A percentile compares a stretch with the other conserved stretches of the same genome.
Conservation (phyloP, 2,888 invertebrate species). For the Mayetiola destructor region DNA sequence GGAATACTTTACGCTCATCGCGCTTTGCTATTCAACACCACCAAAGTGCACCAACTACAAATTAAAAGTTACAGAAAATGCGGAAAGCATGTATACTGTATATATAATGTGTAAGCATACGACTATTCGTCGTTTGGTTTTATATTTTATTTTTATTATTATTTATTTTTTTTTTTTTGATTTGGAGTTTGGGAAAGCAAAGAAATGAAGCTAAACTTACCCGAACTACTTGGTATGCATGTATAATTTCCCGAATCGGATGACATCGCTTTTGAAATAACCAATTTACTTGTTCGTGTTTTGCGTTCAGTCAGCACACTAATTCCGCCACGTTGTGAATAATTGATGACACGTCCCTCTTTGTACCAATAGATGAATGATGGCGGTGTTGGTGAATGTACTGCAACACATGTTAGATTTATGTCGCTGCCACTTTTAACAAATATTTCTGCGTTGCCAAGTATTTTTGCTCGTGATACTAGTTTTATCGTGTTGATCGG, state of each 20-base stretch:
- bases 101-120: too few relatives aligned
- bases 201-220: constrained; percentile 23
- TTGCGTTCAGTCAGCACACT: constrained; percentile 69
- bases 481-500: too few relatives aligned
- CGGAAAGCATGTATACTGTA: too few relatives aligned
- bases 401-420: constrained; percentile 15
- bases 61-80: too few relatives aligned
- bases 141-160: too few relatives aligned
- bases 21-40: too few relatives aligned
- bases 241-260: constrained; percentile 73
- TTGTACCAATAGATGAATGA: constrained; percentile 67
- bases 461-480: constrained; percentile 17
- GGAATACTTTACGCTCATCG: too few relatives aligned
- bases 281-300: constrained; percentile 59
- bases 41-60: too few relatives aligned
- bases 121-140: too few relatives aligned
- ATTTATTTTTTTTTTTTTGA: too few relatives aligned
- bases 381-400: constrained; percentile 36
- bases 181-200: background rate
- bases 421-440: constrained; percentile 16
- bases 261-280: constrained; percentile 62
- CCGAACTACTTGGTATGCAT: constrained; percentile 54
- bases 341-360: constrained; percentile 59
- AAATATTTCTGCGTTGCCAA: constrained; percentile 16
- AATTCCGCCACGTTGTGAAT: constrained; percentile 64